A percentile compares a stretch with the other conserved stretches of the same genome.
These are phyloP conservation scores for Equus przewalskii DNA, from an alignment of 2,113 vertebrate genomes.

Conservation along the genomic window DNA sequence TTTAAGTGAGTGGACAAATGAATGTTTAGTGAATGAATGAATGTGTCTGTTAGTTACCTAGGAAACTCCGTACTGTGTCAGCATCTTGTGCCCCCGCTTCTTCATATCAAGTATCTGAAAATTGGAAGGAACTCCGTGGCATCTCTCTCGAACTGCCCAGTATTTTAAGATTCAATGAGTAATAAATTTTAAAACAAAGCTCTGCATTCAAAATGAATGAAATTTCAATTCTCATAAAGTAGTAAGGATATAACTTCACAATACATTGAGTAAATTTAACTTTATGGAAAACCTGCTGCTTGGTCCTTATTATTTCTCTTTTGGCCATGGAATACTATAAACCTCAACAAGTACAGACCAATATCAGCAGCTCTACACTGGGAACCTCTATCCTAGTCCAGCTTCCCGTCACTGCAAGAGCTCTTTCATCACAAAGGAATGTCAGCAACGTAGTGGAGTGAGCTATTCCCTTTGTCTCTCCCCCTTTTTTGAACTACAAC, in stretches of 20 bases:
- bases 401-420: not conserved
- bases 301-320: not conserved
- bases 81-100: not conserved
- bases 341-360: not conserved
- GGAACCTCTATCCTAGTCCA: not conserved
- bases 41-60: not conserved
- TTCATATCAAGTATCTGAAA: not conserved
- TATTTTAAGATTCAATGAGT: not conserved
- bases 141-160: not conserved
- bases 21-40: not conserved
- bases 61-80: not conserved
- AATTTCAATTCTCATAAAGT: not conserved
- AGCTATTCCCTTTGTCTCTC: too few species aligned
- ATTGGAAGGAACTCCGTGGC: not conserved
- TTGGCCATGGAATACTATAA: rapidly evolving
- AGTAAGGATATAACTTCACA: not conserved
- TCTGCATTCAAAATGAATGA: not conserved
- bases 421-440: not conserved
- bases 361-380: rapidly evolving
- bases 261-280: not conserved
- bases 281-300: not conserved
- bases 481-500: too few species aligned
- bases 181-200: not conserved
- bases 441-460: too few species aligned
- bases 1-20: not conserved